Conservation (phyloP, 2,888 invertebrate genomes). For the Drosophila mayaguana region DNA sequence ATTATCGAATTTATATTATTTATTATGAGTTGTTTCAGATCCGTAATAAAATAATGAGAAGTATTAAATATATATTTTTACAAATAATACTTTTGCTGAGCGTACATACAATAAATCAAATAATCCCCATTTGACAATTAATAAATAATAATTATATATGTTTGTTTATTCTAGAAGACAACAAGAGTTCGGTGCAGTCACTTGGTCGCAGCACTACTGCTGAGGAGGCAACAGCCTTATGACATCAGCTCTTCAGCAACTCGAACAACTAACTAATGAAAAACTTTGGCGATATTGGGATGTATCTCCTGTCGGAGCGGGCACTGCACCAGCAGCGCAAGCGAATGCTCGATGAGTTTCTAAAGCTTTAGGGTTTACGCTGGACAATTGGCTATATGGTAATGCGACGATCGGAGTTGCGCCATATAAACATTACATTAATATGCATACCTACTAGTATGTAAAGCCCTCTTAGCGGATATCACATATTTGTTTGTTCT, state of each 20-base stretch:
- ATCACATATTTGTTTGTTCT: conserved; percentile 77
- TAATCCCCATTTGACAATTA: neutral
- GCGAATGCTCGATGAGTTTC: conserved; percentile 75
- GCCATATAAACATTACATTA: conserved; percentile 24
- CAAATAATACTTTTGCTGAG: neutral
- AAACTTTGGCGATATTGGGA: conserved; percentile 79
- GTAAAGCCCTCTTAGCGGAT: conserved; percentile 62
- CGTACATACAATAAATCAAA: neutral
- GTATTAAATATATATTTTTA: neutral
- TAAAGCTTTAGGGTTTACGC: conserved; percentile 62
- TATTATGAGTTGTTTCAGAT: conserved; percentile 10
- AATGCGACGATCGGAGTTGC: conserved; percentile 1
- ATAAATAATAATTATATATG: neutral
- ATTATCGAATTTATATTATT: conserved; percentile 3
- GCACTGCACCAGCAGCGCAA: conserved; percentile 75
- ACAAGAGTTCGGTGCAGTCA: conserved; percentile 59
- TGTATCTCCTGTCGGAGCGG: conserved; percentile 74
- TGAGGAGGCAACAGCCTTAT: conserved; percentile 83
- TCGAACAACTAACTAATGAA: conserved; percentile 83
- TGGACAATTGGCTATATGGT: conserved; percentile 1
- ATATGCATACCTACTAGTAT: conserved; percentile 23
- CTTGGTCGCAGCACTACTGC: conserved; percentile 75
- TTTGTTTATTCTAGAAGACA: conserved; percentile 72
- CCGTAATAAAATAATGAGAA: neutral
- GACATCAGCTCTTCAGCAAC: conserved; percentile 84